Percentiles rank a stretch among this genome's conserved stretches.
Conservation (phyloP, 2,113 vertebrate species). For the Syrrhaptes paradoxus region DNA sequence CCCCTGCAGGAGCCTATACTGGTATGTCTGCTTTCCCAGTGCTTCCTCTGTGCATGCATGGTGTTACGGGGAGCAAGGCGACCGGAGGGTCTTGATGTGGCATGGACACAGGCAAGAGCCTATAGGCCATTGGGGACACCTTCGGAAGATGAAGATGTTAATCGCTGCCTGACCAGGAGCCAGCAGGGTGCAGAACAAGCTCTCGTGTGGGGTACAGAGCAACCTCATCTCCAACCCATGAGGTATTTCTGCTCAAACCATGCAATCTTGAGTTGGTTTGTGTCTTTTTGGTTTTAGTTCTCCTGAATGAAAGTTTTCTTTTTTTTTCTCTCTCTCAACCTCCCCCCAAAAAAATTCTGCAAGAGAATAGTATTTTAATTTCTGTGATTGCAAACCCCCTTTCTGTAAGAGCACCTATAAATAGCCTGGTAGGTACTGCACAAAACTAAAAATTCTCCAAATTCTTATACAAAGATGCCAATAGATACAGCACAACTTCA, state of each 20-base stretch:
- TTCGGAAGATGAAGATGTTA: neutral
- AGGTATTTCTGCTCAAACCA: neutral
- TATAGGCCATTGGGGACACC: neutral
- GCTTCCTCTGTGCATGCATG: neutral
- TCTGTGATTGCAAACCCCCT: neutral
- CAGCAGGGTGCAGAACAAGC: neutral
- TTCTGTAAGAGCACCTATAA: neutral
- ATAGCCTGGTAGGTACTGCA: neutral
- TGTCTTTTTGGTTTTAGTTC: neutral
- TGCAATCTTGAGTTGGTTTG: neutral
- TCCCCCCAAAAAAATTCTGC: neutral
- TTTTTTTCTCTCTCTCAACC: neutral
- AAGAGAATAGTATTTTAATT: neutral
- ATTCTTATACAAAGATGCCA: neutral
- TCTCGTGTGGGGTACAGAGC: neutral
- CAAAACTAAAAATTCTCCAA: neutral
- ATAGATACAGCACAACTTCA: neutral
- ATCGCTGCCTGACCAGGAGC: neutral
- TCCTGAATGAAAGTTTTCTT: neutral
- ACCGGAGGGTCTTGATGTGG: neutral
- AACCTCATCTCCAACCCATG: neutral
- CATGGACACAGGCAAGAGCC: neutral
- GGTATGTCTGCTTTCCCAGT: neutral
- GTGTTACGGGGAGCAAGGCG: neutral
- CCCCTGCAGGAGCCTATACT: accelerated